These are phyloP conservation scores for Saccopteryx leptura DNA, from an alignment of 2,113 vertebrate genomes.

Conservation along the genomic window DNA sequence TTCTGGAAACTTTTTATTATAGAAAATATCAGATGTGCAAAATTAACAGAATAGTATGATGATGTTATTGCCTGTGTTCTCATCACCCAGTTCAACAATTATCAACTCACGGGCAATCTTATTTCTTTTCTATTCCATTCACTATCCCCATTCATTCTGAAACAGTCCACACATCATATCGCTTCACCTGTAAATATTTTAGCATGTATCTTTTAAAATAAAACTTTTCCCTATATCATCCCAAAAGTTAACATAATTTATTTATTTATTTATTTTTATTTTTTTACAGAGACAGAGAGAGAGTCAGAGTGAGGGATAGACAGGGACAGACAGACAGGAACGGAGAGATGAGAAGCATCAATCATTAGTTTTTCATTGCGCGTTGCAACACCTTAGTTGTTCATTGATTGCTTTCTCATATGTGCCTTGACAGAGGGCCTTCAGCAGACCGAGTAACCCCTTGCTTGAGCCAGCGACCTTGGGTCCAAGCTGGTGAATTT, in stretches of 20 bases:
- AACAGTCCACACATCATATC: not conserved
- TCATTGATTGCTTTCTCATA: too few species aligned
- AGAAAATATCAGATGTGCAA: conserved; percentile 1
- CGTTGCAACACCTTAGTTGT: too few species aligned
- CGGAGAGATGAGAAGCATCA: too few species aligned
- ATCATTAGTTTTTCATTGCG: too few species aligned
- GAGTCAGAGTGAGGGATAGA: too few species aligned
- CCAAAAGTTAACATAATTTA: not conserved
- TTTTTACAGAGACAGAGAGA: too few species aligned
- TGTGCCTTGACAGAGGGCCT: too few species aligned
- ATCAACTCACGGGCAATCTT: not conserved
- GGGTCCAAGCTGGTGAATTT: too few species aligned
- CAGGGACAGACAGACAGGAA: too few species aligned
- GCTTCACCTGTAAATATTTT: conserved; percentile 51
- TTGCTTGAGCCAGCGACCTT: too few species aligned
- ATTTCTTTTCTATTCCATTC: not conserved
- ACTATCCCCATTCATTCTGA: not conserved
- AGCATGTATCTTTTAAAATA: conserved; percentile 15
- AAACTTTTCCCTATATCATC: not conserved
- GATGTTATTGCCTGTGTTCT: not conserved
- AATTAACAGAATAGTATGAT: not conserved
- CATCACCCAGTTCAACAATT: not conserved
- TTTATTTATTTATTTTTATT: too few species aligned
- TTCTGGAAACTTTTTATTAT: not conserved
- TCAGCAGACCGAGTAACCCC: too few species aligned